Conservation (phyloP, 2,888 invertebrate species). For the Drosophila heteroneura region DNA sequence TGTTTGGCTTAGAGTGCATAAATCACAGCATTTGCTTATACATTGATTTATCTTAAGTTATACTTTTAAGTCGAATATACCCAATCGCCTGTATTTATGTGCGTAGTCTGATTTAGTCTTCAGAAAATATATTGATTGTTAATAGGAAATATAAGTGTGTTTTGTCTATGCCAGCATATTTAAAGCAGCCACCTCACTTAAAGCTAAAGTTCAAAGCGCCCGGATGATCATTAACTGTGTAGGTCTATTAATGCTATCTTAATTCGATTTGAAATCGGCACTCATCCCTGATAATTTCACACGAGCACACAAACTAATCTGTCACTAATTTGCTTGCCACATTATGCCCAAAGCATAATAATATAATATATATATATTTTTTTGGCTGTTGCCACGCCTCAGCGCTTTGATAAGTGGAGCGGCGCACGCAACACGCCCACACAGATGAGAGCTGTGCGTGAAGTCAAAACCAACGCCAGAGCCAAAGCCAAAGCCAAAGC, state of each 20-base stretch:
- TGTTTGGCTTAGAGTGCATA: neutral
- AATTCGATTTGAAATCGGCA: conserved; percentile 13
- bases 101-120: neutral
- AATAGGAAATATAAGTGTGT: neutral
- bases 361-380: conserved; percentile 33
- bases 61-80: neutral
- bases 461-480: neutral
- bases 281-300: conserved; percentile 10
- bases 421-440: conserved; percentile 58
- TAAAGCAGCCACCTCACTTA: neutral
- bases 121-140: neutral
- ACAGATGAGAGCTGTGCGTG: conserved; percentile 33
- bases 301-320: conserved; percentile 34
- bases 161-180: neutral
- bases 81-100: neutral
- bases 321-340: conserved; percentile 50
- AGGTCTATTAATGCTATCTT: neutral
- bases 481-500: conserved; percentile 4
- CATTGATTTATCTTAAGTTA: neutral
- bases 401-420: conserved; percentile 34
- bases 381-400: conserved; percentile 55
- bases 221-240: conserved; percentile 3
- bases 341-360: conserved; percentile 41
- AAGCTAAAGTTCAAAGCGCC: neutral
- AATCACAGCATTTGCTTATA: no score